These are phyloP conservation scores for Apostichopus japonicus DNA, from an alignment of 35 echinoderm and acorn worm genomes.

Conservation along the genomic window DNA sequence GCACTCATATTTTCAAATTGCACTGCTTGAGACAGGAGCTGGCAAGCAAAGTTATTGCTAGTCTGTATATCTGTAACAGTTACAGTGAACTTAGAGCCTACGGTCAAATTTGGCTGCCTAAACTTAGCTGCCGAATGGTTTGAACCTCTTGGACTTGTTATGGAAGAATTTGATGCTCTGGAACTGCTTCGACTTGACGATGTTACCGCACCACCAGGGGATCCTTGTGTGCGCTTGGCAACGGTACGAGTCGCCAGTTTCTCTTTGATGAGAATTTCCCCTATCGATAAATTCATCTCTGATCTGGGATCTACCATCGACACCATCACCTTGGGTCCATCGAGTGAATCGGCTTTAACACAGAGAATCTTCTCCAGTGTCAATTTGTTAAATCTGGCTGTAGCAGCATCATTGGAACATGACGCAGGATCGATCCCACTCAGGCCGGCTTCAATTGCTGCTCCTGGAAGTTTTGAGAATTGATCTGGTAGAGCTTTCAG, in stretches of 20 bases:
- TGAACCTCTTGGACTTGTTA: slow-evolving; percentile 29
- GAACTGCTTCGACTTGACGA: slow-evolving; percentile 37
- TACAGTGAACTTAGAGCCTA: slow-evolving; percentile 48
- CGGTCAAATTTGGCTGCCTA: slow-evolving; percentile 46
- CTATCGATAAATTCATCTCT: slow-evolving; percentile 76
- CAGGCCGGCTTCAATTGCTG: slow-evolving; percentile 75
- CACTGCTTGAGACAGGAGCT: slow-evolving; percentile 65
- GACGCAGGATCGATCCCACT: slow-evolving; percentile 68
- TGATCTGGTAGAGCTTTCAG: slow-evolving; percentile 55
- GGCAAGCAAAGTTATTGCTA: slow-evolving; percentile 66
- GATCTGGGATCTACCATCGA: slow-evolving; percentile 78
- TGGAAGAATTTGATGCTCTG: slow-evolving; percentile 38
- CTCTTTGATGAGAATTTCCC: slow-evolving; percentile 77
- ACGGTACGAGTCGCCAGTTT: slow-evolving; percentile 61
- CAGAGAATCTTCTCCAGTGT: slow-evolving; percentile 73
- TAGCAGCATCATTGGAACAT: slow-evolving; percentile 40
- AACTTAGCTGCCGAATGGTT: slow-evolving; percentile 41
- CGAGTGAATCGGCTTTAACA: slow-evolving; percentile 66
- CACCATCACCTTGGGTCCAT: slow-evolving; percentile 64
- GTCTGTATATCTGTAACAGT: slow-evolving; percentile 64
- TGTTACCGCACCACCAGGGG: neutral
- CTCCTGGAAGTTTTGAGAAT: slow-evolving; percentile 68
- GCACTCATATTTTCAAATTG: slow-evolving; percentile 73
- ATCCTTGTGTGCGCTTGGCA: slow-evolving; percentile 41
- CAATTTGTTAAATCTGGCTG: slow-evolving; percentile 74